Base-by-base conservation (phyloP, 2,113 vertebrate species). In the Mobula hypostoma region DNA sequence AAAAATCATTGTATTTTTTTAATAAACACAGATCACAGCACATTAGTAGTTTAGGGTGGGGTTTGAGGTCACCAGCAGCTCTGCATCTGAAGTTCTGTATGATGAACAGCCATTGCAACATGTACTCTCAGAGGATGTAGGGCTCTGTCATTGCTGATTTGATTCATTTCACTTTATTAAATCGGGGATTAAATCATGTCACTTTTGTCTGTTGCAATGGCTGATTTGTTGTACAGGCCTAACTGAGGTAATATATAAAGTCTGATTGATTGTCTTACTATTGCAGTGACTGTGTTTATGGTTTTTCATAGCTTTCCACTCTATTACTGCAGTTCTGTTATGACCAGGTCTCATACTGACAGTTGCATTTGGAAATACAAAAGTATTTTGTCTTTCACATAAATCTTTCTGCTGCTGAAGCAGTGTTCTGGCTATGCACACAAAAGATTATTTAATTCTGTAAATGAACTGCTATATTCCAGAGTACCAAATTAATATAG, bases 141-240 rank as follows among this genome's bases (percentile, higher is more conserved):
- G 68, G 94, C 94, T 94, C 94, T 95, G 96, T 95, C 96, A 95
- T 92, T 77, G 95, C 70, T 95, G 94, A 85, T 95, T 96, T 96
- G 95, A 97, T 97, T 96, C 95, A 96, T 96, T 96, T 96, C 95
- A 95, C 94, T 48, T 96, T 95, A 95, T 96, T 95, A 96, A 95
- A 95, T 96, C 95, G 61, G 95, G 94, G 95, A 96, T 95, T 96
- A 96, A 96, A 97, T 97, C 95, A 96, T 96, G 96, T 96, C 94
- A 95, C 94, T 96, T 95, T 95, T 95, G 80, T 95, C 96, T 94
- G 94, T 96, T 96, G 94, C 61, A 56, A 95, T 94, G 95, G 94
- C 94, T 97, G 96, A 97, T 96, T 96, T 96, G 95, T 95, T 96
- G 95, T 93, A 93, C 94, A 1, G 94, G 94, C 94, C 96, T 94